Evolutionary conservation across 2,113 vertebrate species (phyloP), one percentile per base, ranked within the genome.

Genomic region (Craseonycteris thonglongyai): DNA sequence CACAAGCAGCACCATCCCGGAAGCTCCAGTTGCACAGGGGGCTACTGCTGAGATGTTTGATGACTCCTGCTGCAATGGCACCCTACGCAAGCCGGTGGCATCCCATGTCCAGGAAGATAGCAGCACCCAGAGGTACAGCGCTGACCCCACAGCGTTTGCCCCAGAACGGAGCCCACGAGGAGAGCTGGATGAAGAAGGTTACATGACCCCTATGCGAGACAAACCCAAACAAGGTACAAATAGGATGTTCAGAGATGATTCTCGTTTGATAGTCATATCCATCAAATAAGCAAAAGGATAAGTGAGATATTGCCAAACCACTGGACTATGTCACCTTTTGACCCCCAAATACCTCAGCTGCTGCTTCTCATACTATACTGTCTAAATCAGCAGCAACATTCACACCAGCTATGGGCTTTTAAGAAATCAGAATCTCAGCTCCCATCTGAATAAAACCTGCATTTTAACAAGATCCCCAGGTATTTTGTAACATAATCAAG

Each of bases 131-230:
- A 98, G 99, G 63, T 99, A 99, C 98, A 99, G 99, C 5, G 99
- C 99, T 0, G 99, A 99, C 94, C 99, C 99, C 90, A 99, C 99
- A 0, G 98, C 99, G 90, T 99, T 99, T 96, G 98, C 99, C 13
- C 98, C 98, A 0, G 99, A 99, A 78, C 98, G 99, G 38, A 98
- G 93, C 0, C 91, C 98, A 66, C 98, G 98, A 58, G 99, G 98
- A 45, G 99, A 99, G 87, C 98, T 98, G 47, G 99, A 99, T 38
- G 99, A 99, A 97, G 99, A 99, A 0, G 99, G 99, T 16, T 99
- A 99, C 97, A 99, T 99, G 99, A 99, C 98, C 0, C 99, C 99
- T 0, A 99, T 99, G 99, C 98, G 99, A 97, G 99, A 99, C 97
- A 99, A 99, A 92, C 97, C 98, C 89, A 99, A 99, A 94, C 99